Base-by-base conservation (phyloP, 2,888 invertebrate species). In the Melanotus villosus region DNA sequence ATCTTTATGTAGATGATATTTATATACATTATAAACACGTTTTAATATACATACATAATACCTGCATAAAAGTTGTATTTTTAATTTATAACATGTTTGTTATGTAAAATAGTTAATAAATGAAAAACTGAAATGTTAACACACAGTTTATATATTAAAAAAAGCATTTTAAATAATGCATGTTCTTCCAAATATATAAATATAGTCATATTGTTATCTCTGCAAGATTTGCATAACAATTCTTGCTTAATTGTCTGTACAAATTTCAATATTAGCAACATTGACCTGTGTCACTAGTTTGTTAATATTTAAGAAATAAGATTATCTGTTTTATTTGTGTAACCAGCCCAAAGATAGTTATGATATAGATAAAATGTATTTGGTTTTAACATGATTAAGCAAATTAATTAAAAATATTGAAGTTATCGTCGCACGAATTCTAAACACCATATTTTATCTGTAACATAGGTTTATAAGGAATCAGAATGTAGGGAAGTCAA, bases 321-420 rank as follows among this genome's bases (percentile, higher is more conserved):
- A 50, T 60, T 57, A 47, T 41, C 21, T 54, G 21, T 64, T 52
- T 64, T 64, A 58, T 47, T 47, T 64, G 38, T 41, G 41, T 68
- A 64, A 64, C 36, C 54, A 45, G 50, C 58, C 59, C 59, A 65
- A 65, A 65, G 65, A 65, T 65, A 57, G 41, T 43, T 23, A 21
- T 38, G 32, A 50, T 62, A 12, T 52, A 50, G 18, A 52, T 32
- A 32, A 52, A 32, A 30, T n/a, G 32, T 32, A 52, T 14, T 52
- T 52, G 30, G 10, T 32, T 32, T n/a, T 32, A 12, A 14, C 18
- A 23, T 14, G 23, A 7, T 30, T 50, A 52, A 43, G 34, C 34
- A 36, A 52, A 26, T 2, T n/a, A 36, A 36, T 18, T 56, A 32
- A 36, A 36, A 50, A 23, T 21, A 41, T 26, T 54, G 43, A 38